Conservation (phyloP, 2,888 invertebrate genomes). For the Alentia gelatinosa region DNA sequence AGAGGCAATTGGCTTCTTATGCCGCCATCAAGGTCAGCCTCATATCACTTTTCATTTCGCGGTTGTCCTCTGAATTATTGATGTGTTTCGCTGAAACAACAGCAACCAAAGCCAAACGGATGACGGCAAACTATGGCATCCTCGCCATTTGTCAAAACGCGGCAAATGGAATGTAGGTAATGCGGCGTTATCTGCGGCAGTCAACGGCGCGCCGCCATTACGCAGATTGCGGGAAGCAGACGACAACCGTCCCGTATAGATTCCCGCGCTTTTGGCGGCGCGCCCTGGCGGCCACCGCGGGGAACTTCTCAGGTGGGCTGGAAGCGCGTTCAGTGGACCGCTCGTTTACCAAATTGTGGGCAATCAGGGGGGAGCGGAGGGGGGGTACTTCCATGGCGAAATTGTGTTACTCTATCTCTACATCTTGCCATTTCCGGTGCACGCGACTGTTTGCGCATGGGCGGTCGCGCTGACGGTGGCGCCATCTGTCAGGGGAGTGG, state of each 20-base stretch:
- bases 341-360: slow-evolving; percentile 11
- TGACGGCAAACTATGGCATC: background rate
- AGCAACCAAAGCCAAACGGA: background rate
- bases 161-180: slow-evolving; percentile 23
- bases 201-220: background rate
- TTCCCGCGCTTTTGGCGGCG: background rate
- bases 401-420: slow-evolving; percentile 35
- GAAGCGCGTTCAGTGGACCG: background rate
- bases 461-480: slow-evolving; percentile 18
- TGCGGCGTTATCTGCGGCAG: background rate
- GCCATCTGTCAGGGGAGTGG: slow-evolving; percentile 13
- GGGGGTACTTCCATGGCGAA: slow-evolving; percentile 1
- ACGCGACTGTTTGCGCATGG: slow-evolving; percentile 41
- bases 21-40: background rate
- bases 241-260: background rate
- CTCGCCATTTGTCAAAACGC: slow-evolving; percentile 1
- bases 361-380: background rate
- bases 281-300: background rate
- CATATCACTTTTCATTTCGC: background rate
- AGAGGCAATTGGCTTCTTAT: background rate
- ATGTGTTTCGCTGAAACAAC: background rate
- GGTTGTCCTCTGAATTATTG: background rate
- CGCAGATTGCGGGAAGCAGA: background rate
- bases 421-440: slow-evolving; percentile 52
- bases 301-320: slow-evolving; percentile 3